Evolutionary conservation across 1,140 invertebrate genomes (phyloP), one percentile per base, ranked within the genome.

Genomic region (Drosophila ficusphila): DNA sequence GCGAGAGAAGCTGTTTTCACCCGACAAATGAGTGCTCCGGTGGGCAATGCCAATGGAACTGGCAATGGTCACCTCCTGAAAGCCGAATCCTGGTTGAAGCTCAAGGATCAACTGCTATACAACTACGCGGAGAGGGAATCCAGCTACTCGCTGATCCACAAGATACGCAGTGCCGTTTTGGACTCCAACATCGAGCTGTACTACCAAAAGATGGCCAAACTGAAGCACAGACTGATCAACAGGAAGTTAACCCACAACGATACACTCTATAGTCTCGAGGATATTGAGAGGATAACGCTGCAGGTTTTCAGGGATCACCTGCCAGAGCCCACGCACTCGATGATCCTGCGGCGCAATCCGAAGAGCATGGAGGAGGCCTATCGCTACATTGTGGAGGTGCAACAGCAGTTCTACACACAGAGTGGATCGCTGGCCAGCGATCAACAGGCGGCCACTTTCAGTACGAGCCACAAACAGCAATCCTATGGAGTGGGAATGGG

Each of bases 291-390:
- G 5, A 88, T 88, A 0, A 83, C 82, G 1, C 53, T 88, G 34
- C 82, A 88, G 16, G 82, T 88, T 1, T 88, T 88, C 23, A 44
- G 82, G 0, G 82, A 88, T 41, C 82, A 88, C 23, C 14, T 88
- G 70, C 82, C 82, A 0, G 82, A 88, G 23, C 82, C 82, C 4
- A 88, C 82, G 3, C 83, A 88, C 34, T 88, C 82, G 6, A 88
- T 88, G 82, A 88, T 88, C 18, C 33, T 88, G 53, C 70, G 82
- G 0, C 49, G 82, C 16, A 88, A 88, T 23, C 83, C 82, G 5
- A 89, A 89, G 34, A 82, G 69, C 77, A 88, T 88, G 82, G 82
- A 88, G 83, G 83, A 89, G 44, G 82, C 82, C 48, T 88, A 88
- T 39, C 78, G 83, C 46, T 88, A 88, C 14, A 89, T 88, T 12